phyloP scores from a whole-genome alignment of 2,113 vertebrate species.

The Ctenomys sociabilis region DNA sequence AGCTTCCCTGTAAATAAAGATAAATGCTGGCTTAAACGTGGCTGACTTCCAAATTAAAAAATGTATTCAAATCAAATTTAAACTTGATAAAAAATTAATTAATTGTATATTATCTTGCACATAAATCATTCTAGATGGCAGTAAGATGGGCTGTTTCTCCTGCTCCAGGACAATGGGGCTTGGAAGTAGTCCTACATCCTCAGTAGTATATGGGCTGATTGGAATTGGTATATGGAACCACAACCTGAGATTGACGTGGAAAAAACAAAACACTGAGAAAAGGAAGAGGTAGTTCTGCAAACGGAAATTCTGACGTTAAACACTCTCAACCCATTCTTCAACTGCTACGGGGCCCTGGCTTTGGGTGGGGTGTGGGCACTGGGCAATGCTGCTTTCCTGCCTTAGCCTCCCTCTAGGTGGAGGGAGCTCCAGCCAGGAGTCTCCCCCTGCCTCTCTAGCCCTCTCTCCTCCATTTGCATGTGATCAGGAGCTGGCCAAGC shows the following conservation, averaged over 20 bases:
- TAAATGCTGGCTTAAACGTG: neutral
- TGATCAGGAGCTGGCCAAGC: neutral
- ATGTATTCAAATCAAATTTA: neutral
- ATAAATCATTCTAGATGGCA: conserved; percentile 17
- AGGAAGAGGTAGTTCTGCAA: neutral
- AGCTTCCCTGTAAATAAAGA: conserved; percentile 44
- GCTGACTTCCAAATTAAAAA: conserved; percentile 35
- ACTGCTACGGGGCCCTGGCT: neutral
- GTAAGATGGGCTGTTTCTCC: conserved; percentile 15
- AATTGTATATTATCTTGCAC: conserved; percentile 46
- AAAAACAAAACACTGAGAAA: neutral
- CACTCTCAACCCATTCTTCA: neutral
- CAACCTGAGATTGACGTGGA: neutral
- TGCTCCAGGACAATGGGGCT: neutral
- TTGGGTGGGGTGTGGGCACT: neutral
- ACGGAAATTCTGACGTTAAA: neutral
- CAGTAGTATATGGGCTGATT: neutral
- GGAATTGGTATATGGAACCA: neutral
- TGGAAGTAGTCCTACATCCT: neutral
- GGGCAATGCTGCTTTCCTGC: neutral
- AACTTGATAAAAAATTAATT: conserved; percentile 60
- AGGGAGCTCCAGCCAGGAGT: neutral
- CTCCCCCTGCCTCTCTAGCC: neutral
- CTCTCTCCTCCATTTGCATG: neutral
- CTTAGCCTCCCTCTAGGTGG: neutral